A percentile compares a stretch with the other conserved stretches of the same genome.
Evolutionary conservation across 2,888 invertebrate species (phyloP).

Genomic region (Macrosiphum euphorbiae): DNA sequence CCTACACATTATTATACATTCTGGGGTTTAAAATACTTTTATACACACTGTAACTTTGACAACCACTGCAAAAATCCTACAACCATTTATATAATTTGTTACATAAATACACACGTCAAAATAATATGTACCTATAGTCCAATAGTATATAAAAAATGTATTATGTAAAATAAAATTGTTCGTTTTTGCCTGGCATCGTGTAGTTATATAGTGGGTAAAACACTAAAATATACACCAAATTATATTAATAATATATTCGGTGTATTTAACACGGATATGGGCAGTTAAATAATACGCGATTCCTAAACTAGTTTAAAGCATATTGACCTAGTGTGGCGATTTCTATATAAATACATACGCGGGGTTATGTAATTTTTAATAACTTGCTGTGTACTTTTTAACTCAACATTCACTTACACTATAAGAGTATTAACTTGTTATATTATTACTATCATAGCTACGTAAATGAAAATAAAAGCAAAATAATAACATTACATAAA

Average conservation of each 20-base stretch:
- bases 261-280: background rate
- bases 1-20: background rate
- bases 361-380: conserved; percentile 55
- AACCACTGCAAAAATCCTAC: background rate
- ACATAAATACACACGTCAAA: background rate
- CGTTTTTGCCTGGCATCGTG: background rate
- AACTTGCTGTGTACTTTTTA: conserved; percentile 43
- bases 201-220: background rate
- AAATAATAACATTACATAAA: background rate
- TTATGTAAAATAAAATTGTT: conserved; percentile 13
- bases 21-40: background rate
- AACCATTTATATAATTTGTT: background rate
- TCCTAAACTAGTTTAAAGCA: conserved; percentile 56
- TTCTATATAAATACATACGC: conserved; percentile 48
- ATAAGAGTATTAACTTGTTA: background rate
- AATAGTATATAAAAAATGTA: background rate
- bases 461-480: background rate
- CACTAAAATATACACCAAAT: background rate
- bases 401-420: conserved; percentile 48
- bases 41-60: background rate
- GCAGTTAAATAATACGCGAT: conserved; percentile 18
- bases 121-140: background rate
- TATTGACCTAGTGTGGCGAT: conserved; percentile 59
- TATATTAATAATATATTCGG: background rate
- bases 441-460: background rate